Conservation (phyloP, 2,888 invertebrate genomes). For the Apomyelois bistriatella region DNA sequence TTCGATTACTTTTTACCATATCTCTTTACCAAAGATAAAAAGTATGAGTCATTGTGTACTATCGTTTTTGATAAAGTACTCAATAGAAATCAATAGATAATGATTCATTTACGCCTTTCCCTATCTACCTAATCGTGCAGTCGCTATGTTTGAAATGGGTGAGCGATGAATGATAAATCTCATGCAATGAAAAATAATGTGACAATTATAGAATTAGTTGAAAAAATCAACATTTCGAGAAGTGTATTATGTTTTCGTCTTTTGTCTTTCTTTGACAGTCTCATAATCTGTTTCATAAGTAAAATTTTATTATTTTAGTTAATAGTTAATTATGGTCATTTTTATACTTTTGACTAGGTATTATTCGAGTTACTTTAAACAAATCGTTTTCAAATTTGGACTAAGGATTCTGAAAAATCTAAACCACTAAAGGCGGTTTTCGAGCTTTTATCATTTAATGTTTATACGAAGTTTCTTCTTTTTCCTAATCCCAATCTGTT, state of each 20-base stretch:
- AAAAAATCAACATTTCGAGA: not conserved
- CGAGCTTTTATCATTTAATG: not conserved
- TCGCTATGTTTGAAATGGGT: not conserved
- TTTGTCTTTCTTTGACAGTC: not conserved
- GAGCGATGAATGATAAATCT: not conserved
- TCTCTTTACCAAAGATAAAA: not conserved
- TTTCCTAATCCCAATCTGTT: not conserved
- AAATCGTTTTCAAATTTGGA: not conserved
- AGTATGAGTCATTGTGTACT: not conserved
- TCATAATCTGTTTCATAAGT: not conserved
- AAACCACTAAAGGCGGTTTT: not conserved
- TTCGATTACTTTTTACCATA: not conserved
- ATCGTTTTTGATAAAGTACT: not conserved
- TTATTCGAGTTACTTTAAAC: not conserved
- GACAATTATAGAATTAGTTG: slow-evolving; percentile 2
- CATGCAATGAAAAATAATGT: slow-evolving; percentile 1
- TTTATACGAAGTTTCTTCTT: not conserved
- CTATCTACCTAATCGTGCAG: not conserved
- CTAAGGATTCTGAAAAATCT: not conserved
- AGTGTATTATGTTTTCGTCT: not conserved
- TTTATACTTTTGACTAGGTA: not conserved
- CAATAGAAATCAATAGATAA: no score
- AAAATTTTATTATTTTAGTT: not conserved
- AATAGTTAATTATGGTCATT: not conserved
- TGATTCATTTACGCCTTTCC: not conserved